Base-by-base conservation (phyloP, 2,113 vertebrate genomes). In the Meriones unguiculatus region DNA sequence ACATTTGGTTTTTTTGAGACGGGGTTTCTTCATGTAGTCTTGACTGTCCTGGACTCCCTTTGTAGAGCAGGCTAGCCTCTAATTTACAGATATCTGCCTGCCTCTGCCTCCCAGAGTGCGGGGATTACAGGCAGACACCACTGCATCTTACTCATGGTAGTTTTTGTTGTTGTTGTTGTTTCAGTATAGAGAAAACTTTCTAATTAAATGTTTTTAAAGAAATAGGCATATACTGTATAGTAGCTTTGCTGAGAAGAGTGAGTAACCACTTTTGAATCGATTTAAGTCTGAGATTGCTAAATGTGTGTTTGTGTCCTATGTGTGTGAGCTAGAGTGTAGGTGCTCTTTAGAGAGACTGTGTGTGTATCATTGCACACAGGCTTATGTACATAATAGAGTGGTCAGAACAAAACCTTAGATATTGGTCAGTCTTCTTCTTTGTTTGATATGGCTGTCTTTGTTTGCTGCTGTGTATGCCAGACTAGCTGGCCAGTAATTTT, bases 241-340 rank as follows among this genome's bases (percentile, higher is more conserved):
- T 82, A 7, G 9, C 25, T 97, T 92, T 81, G 52, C 59, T 82
- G n/a, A 84, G 73, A 77, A 91, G 57, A 57, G 24, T 78, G 57
- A 57, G 24, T 78, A 95, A 12, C 35, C 35, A 87, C 52, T 81
- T 91, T 12, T 95, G 73, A 20, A 65, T 92, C 41, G n/a, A 86
- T 94, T 93, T 18, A 94, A 86, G 89, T 86, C 17, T 73, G 76
- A 96, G 52, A 90, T 91, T 87, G 72, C 54, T 87, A 72, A 87
- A 62, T 89, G 10, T 57, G 57, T 57, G 57, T 57, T 57, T 57
- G 35, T 28, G n/a, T 64, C n/a, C 15, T 81, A 13, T 62, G 30
- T 38, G 3, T 82, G n/a, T 59, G 18, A 22, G 76, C 35, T 17
- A 81, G 76, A 38, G 70, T 82, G n/a, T n/a, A 82, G 20, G 54